Percentiles rank a stretch among this genome's conserved stretches.
phyloP scores from a whole-genome alignment of 2,113 vertebrate species.

The Empidonax alnorum region DNA sequence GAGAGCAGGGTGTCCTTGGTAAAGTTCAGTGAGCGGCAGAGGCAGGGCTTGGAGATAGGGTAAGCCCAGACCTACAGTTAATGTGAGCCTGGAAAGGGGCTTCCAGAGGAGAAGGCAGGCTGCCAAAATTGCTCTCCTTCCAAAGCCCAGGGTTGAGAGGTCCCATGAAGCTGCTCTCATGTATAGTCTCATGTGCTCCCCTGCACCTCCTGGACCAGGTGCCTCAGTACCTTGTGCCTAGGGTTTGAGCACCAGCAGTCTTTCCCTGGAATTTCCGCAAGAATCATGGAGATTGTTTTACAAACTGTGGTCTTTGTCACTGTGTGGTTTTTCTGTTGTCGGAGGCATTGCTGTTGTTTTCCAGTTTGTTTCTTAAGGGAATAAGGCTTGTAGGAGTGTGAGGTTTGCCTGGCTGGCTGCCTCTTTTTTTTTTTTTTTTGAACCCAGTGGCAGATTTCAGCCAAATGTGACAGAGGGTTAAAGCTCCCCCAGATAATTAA shows the following conservation, averaged over 20 bases:
- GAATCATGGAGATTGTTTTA: not conserved
- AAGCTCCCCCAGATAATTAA: constrained; percentile 30
- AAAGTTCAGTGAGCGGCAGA: rapidly evolving
- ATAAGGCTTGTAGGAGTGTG: not conserved
- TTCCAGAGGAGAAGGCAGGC: not conserved
- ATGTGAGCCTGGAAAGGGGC: not conserved
- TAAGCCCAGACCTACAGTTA: not conserved
- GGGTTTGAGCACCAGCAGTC: not conserved
- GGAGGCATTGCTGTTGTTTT: not conserved
- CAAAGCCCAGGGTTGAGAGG: not conserved
- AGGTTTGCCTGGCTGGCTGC: not conserved
- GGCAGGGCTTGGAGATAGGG: not conserved
- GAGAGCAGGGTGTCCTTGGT: rapidly evolving
- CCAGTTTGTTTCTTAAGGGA: not conserved
- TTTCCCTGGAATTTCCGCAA: not conserved
- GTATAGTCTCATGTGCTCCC: rapidly evolving
- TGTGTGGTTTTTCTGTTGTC: not conserved
- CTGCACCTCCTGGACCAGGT: rapidly evolving
- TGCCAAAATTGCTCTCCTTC: not conserved
- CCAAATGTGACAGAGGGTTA: constrained; percentile 20
- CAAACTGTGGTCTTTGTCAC: not conserved
- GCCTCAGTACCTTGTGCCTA: not conserved
- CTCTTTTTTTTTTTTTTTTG: not conserved
- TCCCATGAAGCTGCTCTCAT: not conserved
- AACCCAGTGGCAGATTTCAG: constrained; percentile 1